Percentiles rank a stretch among this genome's conserved stretches.
Conservation (phyloP, 2,113 vertebrate species). For the Genyomyrus donnyi region DNA sequence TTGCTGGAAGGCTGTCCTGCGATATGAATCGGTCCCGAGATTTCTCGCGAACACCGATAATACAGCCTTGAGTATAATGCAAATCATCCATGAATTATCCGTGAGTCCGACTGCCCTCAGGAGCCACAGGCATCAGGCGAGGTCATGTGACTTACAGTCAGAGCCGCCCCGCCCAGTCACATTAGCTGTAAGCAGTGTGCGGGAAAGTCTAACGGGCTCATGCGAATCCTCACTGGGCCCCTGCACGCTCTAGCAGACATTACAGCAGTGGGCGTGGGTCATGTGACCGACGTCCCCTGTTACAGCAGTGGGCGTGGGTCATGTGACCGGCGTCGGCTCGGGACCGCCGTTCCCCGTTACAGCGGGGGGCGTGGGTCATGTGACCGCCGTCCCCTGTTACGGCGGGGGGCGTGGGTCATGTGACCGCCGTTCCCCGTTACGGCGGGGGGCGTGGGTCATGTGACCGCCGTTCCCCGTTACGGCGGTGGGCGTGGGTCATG, state of each 20-base stretch:
- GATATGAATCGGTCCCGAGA: background rate
- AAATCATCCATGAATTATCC: background rate
- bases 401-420: background rate
- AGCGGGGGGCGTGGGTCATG: background rate
- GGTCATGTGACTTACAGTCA: background rate
- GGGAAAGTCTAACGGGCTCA: background rate
- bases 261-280: no score
- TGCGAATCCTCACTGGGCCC: background rate
- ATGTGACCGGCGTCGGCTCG: background rate
- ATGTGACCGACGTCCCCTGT: background rate
- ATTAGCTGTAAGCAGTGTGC: background rate
- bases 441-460: no score
- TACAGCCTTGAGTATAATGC: background rate
- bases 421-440: no score
- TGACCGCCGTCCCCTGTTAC: background rate
- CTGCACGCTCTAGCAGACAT: background rate
- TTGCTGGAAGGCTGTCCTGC: background rate
- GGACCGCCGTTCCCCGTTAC: background rate
- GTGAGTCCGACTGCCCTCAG: background rate
- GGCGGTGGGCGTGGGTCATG: background rate
- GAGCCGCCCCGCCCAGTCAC: background rate
- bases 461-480: background rate
- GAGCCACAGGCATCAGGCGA: background rate
- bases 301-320: background rate
- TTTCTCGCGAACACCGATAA: background rate